Percentiles rank a stretch among this genome's conserved stretches.
phyloP scores from a whole-genome alignment of 2,888 invertebrate species.

The Drosophila kokeensis region DNA sequence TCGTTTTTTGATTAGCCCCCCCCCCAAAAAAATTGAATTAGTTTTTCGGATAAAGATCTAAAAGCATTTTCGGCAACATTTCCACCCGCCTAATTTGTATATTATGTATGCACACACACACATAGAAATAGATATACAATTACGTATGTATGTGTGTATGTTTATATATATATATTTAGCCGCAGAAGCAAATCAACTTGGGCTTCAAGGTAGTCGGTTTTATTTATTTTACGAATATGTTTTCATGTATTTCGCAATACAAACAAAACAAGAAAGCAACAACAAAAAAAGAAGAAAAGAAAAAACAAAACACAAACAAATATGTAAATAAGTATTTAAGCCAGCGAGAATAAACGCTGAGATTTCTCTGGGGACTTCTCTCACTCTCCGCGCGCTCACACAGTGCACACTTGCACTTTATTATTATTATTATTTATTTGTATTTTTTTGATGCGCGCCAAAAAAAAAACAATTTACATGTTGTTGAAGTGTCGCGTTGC shows the following conservation, averaged over 20 bases:
- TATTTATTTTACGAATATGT: slow-evolving; percentile 77
- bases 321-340: slow-evolving; percentile 3
- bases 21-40: slow-evolving; percentile 1
- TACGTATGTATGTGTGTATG: not conserved
- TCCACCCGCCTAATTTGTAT: slow-evolving; percentile 31
- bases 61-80: slow-evolving; percentile 40
- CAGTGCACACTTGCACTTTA: slow-evolving; percentile 42
- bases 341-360: slow-evolving; percentile 1
- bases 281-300: not conserved
- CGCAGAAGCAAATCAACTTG: slow-evolving; percentile 56
- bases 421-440: slow-evolving; percentile 40
- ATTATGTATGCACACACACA: slow-evolving; percentile 2
- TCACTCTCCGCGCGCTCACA: slow-evolving; percentile 6
- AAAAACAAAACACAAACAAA: slow-evolving; percentile 19
- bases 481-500: slow-evolving; percentile 24
- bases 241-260: slow-evolving; percentile 74
- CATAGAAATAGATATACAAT: not conserved
- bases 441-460: slow-evolving; percentile 30
- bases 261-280: slow-evolving; percentile 30
- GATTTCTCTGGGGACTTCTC: slow-evolving; percentile 23
- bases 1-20: slow-evolving; percentile 19
- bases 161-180: slow-evolving; percentile 7
- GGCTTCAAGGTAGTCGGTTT: slow-evolving; percentile 65
- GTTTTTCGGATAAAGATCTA: slow-evolving; percentile 26
- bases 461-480: slow-evolving; percentile 55